Evolutionary conservation across 23 tunicate genomes (phyloP), one percentile per base, ranked within the genome.

Genomic region (Clavelina lepadiformis): DNA sequence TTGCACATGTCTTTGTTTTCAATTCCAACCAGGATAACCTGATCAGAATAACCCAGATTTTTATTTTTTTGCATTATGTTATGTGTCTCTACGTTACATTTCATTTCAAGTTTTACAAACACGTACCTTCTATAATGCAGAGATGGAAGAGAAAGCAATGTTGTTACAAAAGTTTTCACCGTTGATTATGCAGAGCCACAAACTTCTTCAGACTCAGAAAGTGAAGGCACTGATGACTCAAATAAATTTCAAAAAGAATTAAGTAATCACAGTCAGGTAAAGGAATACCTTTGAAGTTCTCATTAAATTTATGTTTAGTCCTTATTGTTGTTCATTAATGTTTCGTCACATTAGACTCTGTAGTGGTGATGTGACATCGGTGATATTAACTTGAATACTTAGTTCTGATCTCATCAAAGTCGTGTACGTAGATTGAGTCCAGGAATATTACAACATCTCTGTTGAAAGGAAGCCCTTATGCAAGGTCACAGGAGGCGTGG

Each of bases 91-190:
- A 11, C 49, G 11, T 41, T 15, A 41, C 49, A 15, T 41, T 41
- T 41, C 15, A 15, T 15, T 41, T 41, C 49, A 11, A 41, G 13
- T 41, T 41, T 41, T 41, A 41, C 15, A 41, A 41, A 41, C 15
- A 41, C 15, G 49, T 55, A 0, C 26, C 25, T 25, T 55, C 61
- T 13, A 41, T 28, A 31, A 4, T 73, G 37, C 58, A 85, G 88
- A 33, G 93, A 93, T 63, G 98, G 94, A 2, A 67, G 98, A 27
- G 98, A 93, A 50, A 83, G 94, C 74, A 93, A 93, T 51, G 82
- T 93, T 13, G 98, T 93, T 2, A 93, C 98, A 11, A 93, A 85
- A 72, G 94, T 84, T 11, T 93, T 93, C 59, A 78, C 38, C 58
- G 98, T 93, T 7, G 81, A 72, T 52, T 79, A 85, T 35, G 87